Evolutionary conservation across 2,888 invertebrate genomes (phyloP), one percentile per base, ranked within the genome.

Genomic region (Microctonus brassicae): DNA sequence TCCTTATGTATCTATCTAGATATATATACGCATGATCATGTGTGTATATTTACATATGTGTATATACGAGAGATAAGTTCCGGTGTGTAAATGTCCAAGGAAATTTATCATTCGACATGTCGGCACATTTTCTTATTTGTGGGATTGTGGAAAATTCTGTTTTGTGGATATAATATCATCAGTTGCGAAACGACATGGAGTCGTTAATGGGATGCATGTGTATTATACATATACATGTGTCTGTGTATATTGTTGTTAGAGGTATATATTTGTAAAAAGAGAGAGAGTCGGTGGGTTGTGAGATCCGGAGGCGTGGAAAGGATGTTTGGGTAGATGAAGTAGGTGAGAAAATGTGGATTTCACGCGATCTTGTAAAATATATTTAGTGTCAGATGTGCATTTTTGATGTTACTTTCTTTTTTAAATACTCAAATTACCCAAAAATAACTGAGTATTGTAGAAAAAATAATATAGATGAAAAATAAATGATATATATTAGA

Each of bases 291-390:
- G 33, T 58, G 33, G 26, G 34, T 60, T 34, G 52, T 9, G 24
- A 9, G 22, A 22, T 39, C 9, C 42, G 26, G 39, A 39, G 61
- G 61, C 63, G 58, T 29, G 63, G 52, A 52, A 29, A 64, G 42
- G 47, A 52, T 64, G 63, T 64, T 64, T 64, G 42, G 29, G 63
- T 52, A 42, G 17, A 11, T 29, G 52, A n/a, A n/a, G 26, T 13
- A 64, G 63, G 63, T 64, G 63, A 64, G 63, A 64, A 64, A 64
- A 64, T 64, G 42, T 64, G 17, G 52, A 64, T 42, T 64, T 64
- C 47, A 64, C 63, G 52, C 29, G 24, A 39, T 29, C 33, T n/a
- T 13, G 58, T 64, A 47, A 52, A 64, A 52, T 42, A 64, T 2
- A 26, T 42, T 7, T 22, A 42, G 62, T 13, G 39, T 62, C 42